A percentile compares a stretch with the other conserved stretches of the same genome.
Evolutionary conservation across 2,888 invertebrate genomes (phyloP).

Genomic region (Eupsilia transversa): DNA sequence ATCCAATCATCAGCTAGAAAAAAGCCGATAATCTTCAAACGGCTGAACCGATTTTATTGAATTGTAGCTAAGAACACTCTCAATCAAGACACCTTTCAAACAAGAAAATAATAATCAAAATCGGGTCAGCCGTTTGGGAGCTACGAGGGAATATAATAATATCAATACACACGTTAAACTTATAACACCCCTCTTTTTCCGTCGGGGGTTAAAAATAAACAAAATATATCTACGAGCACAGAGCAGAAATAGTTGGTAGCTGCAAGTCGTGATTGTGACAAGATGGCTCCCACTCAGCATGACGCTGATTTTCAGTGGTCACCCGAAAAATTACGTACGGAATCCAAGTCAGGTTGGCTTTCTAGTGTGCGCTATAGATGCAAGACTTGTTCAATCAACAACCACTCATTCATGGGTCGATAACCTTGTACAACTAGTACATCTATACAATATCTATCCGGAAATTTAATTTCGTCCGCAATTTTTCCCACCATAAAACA

Average conservation of each 20-base stretch:
- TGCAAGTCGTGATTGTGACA: neutral
- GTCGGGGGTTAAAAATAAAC: no score
- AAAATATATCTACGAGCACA: neutral
- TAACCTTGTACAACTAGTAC: neutral
- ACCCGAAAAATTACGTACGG: neutral
- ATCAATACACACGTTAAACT: no score
- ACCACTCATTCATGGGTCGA: neutral
- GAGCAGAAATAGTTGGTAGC: neutral
- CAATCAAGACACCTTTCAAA: no score
- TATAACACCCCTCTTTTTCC: no score
- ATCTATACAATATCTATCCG: constrained; percentile 19
- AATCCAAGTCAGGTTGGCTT: neutral
- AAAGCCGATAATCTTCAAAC: no score
- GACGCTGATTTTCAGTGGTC: neutral
- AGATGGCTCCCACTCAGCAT: neutral
- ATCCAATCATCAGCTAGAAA: no score
- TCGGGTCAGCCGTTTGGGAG: no score
- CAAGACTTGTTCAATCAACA: neutral
- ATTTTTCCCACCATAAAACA: constrained; percentile 63
- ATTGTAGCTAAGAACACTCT: no score
- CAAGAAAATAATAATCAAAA: no score
- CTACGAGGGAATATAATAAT: no score
- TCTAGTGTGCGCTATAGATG: neutral
- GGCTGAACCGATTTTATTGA: no score
- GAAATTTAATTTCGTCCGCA: constrained; percentile 52